Conservation (phyloP, 1,140 invertebrate species). For the Cydia splendana region DNA sequence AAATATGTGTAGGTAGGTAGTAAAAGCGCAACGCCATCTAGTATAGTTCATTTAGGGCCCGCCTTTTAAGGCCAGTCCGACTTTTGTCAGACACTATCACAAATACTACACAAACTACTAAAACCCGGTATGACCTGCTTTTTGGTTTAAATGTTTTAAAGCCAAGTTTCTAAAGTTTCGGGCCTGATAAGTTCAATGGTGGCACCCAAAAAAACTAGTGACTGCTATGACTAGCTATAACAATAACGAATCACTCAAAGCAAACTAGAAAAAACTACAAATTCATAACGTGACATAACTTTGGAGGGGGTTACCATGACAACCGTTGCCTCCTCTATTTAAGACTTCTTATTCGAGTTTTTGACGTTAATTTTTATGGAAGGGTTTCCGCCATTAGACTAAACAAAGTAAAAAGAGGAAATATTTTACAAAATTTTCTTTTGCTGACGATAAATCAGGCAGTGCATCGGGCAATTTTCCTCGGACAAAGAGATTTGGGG, state of each 20-base stretch:
- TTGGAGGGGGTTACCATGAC: constrained; percentile 43
- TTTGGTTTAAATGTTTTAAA: too few species aligned
- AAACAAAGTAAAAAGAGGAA: constrained; percentile 48
- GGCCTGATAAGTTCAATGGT: too few species aligned
- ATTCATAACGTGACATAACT: constrained; percentile 34
- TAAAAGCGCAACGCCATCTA: too few species aligned
- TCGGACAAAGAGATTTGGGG: constrained; percentile 54
- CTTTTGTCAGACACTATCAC: too few species aligned
- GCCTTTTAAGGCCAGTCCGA: too few species aligned
- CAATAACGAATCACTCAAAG: background rate
- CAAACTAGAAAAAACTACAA: constrained; percentile 36
- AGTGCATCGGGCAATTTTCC: constrained; percentile 59
- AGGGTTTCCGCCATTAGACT: constrained; percentile 53
- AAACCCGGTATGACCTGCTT: too few species aligned
- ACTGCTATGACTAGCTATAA: too few species aligned
- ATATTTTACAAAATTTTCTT: constrained; percentile 50
- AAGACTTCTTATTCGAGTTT: constrained; percentile 28
- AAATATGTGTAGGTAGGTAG: too few species aligned
- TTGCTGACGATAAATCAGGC: constrained; percentile 51
- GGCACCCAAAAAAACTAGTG: too few species aligned
- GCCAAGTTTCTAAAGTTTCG: too few species aligned
- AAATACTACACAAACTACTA: too few species aligned
- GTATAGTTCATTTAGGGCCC: too few species aligned
- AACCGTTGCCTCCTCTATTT: constrained; percentile 38
- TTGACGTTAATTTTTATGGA: constrained; percentile 46